A percentile compares a stretch with the other conserved stretches of the same genome.
Evolutionary conservation across 2,888 invertebrate species (phyloP).

Genomic region (Drosophila stalkeri): DNA sequence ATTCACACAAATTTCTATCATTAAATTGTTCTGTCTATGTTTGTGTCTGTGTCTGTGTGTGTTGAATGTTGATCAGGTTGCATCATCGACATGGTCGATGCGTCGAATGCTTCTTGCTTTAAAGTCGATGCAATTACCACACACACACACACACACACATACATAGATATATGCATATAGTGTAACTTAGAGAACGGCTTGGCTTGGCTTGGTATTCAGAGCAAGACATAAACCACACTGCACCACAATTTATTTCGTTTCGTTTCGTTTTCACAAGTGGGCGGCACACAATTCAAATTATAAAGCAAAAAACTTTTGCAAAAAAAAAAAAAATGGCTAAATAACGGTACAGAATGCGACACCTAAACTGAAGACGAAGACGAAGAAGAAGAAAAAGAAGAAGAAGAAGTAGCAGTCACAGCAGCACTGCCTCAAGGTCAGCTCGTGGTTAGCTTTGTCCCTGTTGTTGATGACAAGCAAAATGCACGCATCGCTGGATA

Average conservation of each 20-base stretch:
- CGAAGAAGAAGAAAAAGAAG: slow-evolving; percentile 10
- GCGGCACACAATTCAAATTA: slow-evolving; percentile 15
- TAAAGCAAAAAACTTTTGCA: slow-evolving; percentile 1
- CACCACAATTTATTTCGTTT: slow-evolving; percentile 26
- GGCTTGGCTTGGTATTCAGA: slow-evolving; percentile 76
- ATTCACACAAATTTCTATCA: slow-evolving; percentile 15
- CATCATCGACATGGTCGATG: slow-evolving; percentile 65
- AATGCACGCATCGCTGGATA: slow-evolving; percentile 72
- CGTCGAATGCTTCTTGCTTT: slow-evolving; percentile 44
- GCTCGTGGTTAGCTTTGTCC: slow-evolving; percentile 14
- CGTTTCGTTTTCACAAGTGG: slow-evolving; percentile 27
- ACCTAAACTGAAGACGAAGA: slow-evolving; percentile 18
- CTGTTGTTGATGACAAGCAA: slow-evolving; percentile 62
- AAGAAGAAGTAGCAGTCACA: neutral
- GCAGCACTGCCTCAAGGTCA: slow-evolving; percentile 46
- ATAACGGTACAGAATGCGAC: slow-evolving; percentile 62
- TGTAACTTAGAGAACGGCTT: slow-evolving; percentile 19
- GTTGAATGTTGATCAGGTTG: slow-evolving; percentile 50
- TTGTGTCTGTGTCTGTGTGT: neutral
- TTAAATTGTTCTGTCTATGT: slow-evolving; percentile 14
- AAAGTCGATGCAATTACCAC: slow-evolving; percentile 49
- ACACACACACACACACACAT: neutral
- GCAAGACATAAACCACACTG: slow-evolving; percentile 73
- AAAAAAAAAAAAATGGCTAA: slow-evolving; percentile 14
- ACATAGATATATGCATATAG: neutral